Evolutionary conservation across 2,797 vertebrate species (phyloP).

Genomic region (Myotis daubentonii): DNA sequence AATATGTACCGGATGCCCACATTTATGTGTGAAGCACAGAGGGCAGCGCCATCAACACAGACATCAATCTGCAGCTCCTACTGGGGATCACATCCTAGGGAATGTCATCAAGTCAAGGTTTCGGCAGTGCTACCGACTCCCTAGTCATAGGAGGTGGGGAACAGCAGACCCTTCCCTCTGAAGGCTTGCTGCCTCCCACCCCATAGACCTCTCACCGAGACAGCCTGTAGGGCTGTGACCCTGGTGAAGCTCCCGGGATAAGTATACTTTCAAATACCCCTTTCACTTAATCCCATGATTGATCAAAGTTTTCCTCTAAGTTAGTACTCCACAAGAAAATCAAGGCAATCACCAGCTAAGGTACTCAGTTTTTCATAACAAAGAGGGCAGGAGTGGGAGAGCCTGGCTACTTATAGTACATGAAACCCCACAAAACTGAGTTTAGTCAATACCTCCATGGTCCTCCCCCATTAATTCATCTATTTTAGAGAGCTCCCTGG

Average conservation of each 20-base stretch:
- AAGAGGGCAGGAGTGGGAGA: conserved; percentile 20
- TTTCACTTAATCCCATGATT: background rate
- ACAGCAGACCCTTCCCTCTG: background rate
- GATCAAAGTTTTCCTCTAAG: background rate
- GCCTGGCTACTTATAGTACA: background rate
- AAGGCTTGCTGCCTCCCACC: background rate
- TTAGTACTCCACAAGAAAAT: background rate
- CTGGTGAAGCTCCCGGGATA: background rate
- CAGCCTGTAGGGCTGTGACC: background rate
- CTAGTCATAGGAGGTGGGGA: too few species aligned
- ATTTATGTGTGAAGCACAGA: background rate
- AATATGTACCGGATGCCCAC: background rate
- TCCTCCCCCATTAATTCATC: conserved; percentile 27
- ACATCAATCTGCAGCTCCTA: background rate
- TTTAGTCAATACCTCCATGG: conserved; percentile 17
- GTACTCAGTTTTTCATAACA: background rate
- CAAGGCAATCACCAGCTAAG: background rate
- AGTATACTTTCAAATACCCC: background rate
- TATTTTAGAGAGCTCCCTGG: conserved; percentile 58
- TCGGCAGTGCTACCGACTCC: background rate
- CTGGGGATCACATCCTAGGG: background rate
- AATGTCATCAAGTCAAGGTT: background rate
- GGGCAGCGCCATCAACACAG: background rate
- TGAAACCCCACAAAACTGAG: conserved; percentile 51
- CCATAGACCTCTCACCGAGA: background rate